Base-by-base conservation (phyloP, 1,140 invertebrate species). In the Drosophila melanogaster region DNA sequence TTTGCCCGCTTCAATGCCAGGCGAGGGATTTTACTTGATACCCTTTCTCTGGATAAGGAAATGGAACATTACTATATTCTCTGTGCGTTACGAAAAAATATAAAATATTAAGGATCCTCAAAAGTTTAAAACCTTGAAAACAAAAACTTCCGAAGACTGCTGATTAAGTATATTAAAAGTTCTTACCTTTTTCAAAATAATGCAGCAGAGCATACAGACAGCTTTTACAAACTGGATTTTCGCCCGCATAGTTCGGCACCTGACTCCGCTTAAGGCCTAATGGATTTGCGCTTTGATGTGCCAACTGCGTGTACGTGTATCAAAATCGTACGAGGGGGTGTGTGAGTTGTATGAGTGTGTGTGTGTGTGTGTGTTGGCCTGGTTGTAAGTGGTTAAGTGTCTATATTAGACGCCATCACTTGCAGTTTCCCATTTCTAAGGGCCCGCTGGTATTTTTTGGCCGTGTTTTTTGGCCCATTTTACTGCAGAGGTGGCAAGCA, bases 221-320 rank as follows among this genome's bases (percentile, higher is more conserved):
- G 0, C 46, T 22, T 2, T 1, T 35, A 26, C 12, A 26, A 15
- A 17, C 30, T 12, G 5, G 6, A 12, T 6, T 19, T 35, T 35
- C 11, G 26, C 50, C 64, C 64, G 19, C 70, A 64, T 78, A 75
- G 65, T 77, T 64, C 40, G 44, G 35, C 53, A 65, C 81, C 71
- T 77, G 60, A 41, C 22, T 60, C 59, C 46, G 67, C 61, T 65
- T 87, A 73, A 83, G 87, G 76, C 79, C 43, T 89, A 87, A 89
- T 87, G 84, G 84, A 87, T 87, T 89, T 87, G 84, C 66, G 79
- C 83, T 89, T 87, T 87, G 83, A 87, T 87, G 83, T 89, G 84
- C 79, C 74, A 84, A 77, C 76, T 67, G 49, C 54, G 33, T 61
- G 40, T 61, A 59, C 57, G 67, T 61, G 65, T 41, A 71, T 70